These are phyloP conservation scores for Acanthurus tractus DNA, from an alignment of 2,797 vertebrate genomes.

Conservation along the genomic window DNA sequence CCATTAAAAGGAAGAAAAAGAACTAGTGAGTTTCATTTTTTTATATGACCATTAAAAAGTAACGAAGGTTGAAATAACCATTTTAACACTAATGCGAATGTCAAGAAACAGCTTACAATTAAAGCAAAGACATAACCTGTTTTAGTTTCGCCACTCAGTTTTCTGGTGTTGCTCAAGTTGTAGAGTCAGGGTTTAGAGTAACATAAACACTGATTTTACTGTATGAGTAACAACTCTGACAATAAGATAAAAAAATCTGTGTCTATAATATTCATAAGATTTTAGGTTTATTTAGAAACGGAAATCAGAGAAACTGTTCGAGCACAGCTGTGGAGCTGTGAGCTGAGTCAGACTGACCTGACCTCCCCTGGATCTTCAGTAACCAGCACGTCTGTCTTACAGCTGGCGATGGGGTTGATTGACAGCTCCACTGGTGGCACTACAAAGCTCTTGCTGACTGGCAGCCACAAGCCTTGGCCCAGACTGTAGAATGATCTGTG, in stretches of 20 bases:
- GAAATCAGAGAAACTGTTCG: not conserved
- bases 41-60: not conserved
- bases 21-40: not conserved
- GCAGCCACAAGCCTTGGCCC: slow-evolving; percentile 98
- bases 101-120: slow-evolving; percentile 20
- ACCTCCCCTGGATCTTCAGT: slow-evolving; percentile 97
- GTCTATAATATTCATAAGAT: not conserved
- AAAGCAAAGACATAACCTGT: not conserved
- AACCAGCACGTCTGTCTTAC: slow-evolving; percentile 97
- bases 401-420: slow-evolving; percentile 98
- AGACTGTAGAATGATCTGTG: slow-evolving; percentile 96
- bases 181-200: not conserved
- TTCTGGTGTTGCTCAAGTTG: not conserved
- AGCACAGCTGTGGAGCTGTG: not conserved
- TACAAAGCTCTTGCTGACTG: slow-evolving; percentile 98
- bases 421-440: slow-evolving; percentile 97
- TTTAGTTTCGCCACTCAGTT: not conserved
- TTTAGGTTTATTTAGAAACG: not conserved
- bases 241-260: not conserved
- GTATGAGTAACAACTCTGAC: not conserved
- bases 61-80: not conserved
- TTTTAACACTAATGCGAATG: not conserved
- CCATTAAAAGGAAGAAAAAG: not conserved
- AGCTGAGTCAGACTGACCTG: slow-evolving; percentile 88
- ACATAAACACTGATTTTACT: not conserved